phyloP scores from a whole-genome alignment of 2,888 invertebrate genomes.

The Aleiodes leptofemur region DNA sequence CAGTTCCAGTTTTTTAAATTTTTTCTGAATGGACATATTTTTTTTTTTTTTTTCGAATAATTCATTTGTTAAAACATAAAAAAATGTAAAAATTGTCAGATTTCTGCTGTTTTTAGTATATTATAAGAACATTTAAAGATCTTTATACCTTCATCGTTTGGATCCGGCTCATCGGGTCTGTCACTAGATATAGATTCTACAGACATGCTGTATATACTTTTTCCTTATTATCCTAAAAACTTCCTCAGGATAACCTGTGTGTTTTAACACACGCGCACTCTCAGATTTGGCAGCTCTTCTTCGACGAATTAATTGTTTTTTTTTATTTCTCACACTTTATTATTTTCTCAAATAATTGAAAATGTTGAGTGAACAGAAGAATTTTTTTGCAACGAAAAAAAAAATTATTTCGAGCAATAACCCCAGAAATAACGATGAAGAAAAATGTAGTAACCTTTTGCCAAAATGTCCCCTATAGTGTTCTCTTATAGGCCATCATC shows the following conservation, averaged over 20 bases:
- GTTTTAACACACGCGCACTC: conserved; percentile 44
- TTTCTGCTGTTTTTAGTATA: too few species aligned
- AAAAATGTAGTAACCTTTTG: conserved; percentile 19
- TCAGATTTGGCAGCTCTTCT: conserved; percentile 45
- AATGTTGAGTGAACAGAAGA: background rate
- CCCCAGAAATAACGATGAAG: background rate
- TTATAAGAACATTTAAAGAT: too few species aligned
- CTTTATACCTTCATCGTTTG: conserved; percentile 61
- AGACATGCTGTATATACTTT: conserved; percentile 64
- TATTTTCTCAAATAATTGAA: background rate
- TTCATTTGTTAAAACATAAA: too few species aligned
- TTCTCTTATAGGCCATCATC: conserved; percentile 54
- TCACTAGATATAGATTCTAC: conserved; percentile 69
- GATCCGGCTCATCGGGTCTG: conserved; percentile 64
- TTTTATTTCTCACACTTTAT: background rate
- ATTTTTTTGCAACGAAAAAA: too few species aligned
- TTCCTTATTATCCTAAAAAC: conserved; percentile 49
- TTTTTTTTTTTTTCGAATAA: too few species aligned
- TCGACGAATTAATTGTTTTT: conserved; percentile 30
- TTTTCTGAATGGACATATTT: too few species aligned
- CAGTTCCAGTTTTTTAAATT: too few species aligned
- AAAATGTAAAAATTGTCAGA: too few species aligned
- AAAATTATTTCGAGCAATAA: background rate
- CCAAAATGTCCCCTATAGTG: conserved; percentile 29
- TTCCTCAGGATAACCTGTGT: conserved; percentile 45